These are phyloP conservation scores for Osmerus mordax DNA, from an alignment of 2,113 vertebrate species.

Conservation along the genomic window DNA sequence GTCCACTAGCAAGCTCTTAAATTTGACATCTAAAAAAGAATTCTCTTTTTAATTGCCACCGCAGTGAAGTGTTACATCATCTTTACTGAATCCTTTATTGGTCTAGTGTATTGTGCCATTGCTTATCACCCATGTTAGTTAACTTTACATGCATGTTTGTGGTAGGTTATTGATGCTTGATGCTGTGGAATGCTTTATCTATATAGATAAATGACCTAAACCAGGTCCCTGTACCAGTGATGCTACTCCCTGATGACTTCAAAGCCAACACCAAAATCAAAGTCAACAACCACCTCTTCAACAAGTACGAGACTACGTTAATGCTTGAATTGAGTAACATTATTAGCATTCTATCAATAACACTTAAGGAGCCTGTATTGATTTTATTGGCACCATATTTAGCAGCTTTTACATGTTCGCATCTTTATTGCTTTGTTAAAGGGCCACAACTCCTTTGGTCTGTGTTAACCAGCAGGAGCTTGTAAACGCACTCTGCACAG, in stretches of 20 bases:
- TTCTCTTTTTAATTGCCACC: too few relatives aligned
- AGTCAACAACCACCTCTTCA: slow-evolving; percentile 95
- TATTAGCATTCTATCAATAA: too few relatives aligned
- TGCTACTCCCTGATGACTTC: slow-evolving; percentile 93
- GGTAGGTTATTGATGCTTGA: neutral
- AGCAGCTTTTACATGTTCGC: neutral
- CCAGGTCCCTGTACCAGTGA: slow-evolving; percentile 90
- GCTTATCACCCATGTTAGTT: neutral
- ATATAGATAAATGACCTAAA: slow-evolving; percentile 87
- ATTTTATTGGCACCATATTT: too few relatives aligned
- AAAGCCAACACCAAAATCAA: slow-evolving; percentile 95
- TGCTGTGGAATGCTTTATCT: slow-evolving; percentile 4
- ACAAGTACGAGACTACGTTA: slow-evolving; percentile 72
- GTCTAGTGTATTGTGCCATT: too few relatives aligned
- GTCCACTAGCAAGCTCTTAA: too few relatives aligned
- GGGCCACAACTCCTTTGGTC: neutral
- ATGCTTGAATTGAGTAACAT: too few relatives aligned
- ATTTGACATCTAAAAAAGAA: too few relatives aligned
- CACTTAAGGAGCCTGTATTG: too few relatives aligned
- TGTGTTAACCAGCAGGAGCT: neutral
- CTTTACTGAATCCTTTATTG: too few relatives aligned
- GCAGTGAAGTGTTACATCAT: too few relatives aligned
- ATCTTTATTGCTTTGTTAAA: neutral
- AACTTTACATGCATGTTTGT: neutral
- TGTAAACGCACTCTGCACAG: too few relatives aligned